Conservation (phyloP, 2,888 invertebrate genomes). For the Acanthosepion pharaonis region DNA sequence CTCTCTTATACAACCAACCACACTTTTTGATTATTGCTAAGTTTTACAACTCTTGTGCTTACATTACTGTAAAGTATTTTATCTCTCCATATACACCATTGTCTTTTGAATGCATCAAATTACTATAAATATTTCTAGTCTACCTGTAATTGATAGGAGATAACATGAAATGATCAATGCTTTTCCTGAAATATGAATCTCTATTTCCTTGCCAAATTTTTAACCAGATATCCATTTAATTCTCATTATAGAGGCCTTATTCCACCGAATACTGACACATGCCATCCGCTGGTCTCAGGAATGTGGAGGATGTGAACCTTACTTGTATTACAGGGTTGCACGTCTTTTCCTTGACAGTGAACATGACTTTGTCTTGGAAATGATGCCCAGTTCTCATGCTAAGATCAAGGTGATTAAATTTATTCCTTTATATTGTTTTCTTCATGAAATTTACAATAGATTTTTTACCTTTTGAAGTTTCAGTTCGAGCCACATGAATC, state of each 20-base stretch:
- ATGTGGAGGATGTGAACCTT: slow-evolving; percentile 68
- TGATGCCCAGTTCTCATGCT: slow-evolving; percentile 60
- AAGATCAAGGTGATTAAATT: slow-evolving; percentile 66
- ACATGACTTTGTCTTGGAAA: slow-evolving; percentile 72
- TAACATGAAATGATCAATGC: no score
- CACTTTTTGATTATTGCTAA: no score
- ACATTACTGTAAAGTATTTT: no score
- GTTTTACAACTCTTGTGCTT: no score
- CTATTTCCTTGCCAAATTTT: no score
- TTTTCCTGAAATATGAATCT: no score
- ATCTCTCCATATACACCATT: no score
- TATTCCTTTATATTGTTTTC: background rate
- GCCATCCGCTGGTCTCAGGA: slow-evolving; percentile 71
- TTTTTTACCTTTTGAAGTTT: background rate
- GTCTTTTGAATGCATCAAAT: no score
- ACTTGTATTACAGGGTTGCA: slow-evolving; percentile 64
- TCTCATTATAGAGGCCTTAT: slow-evolving; percentile 68
- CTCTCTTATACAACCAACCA: no score
- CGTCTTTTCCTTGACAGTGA: slow-evolving; percentile 72
- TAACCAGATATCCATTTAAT: background rate
- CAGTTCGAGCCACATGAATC: background rate
- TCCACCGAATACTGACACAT: slow-evolving; percentile 70
- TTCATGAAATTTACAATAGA: background rate
- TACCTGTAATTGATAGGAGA: no score
- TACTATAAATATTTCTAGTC: no score